Conservation (phyloP, 2,888 invertebrate genomes). For the Tricholauxania praeusta region DNA sequence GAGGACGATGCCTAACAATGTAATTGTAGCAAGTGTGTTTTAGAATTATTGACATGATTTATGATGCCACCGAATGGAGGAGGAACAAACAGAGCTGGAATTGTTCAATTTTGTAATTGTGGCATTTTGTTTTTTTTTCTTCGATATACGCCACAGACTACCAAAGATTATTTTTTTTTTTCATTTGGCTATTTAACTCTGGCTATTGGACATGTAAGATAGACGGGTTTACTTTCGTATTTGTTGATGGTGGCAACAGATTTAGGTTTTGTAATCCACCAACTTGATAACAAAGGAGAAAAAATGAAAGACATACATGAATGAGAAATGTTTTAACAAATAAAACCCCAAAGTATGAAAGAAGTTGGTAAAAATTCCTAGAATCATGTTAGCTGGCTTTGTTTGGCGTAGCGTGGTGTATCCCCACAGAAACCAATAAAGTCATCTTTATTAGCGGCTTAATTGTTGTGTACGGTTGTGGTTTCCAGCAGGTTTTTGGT, state of each 20-base stretch:
- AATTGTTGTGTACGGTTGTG: slow-evolving; percentile 39
- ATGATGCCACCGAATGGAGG: slow-evolving; percentile 12
- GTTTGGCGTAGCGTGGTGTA: slow-evolving; percentile 25
- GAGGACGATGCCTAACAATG: neutral
- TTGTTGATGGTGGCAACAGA: slow-evolving; percentile 12
- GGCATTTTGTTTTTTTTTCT: neutral
- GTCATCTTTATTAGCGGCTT: slow-evolving; percentile 43
- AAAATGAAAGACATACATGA: neutral
- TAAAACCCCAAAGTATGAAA: neutral
- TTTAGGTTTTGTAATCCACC: slow-evolving; percentile 29
- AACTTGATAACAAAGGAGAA: slow-evolving; percentile 10
- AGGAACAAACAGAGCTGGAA: neutral
- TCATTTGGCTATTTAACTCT: too few species aligned
- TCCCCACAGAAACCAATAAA: slow-evolving; percentile 12
- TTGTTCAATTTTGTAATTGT: slow-evolving; percentile 32
- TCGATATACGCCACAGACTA: too few species aligned
- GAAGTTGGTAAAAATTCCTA: neutral
- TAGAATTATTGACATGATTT: slow-evolving; percentile 25
- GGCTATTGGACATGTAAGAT: too few species aligned
- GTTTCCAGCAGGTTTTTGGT: slow-evolving; percentile 16
- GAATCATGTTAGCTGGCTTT: neutral
- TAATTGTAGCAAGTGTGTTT: slow-evolving; percentile 21
- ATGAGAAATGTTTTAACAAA: neutral
- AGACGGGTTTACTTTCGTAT: too few species aligned
- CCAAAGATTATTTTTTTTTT: too few species aligned